Conservation (phyloP, 1,140 invertebrate species). For the Heliconius hewitsoni region DNA sequence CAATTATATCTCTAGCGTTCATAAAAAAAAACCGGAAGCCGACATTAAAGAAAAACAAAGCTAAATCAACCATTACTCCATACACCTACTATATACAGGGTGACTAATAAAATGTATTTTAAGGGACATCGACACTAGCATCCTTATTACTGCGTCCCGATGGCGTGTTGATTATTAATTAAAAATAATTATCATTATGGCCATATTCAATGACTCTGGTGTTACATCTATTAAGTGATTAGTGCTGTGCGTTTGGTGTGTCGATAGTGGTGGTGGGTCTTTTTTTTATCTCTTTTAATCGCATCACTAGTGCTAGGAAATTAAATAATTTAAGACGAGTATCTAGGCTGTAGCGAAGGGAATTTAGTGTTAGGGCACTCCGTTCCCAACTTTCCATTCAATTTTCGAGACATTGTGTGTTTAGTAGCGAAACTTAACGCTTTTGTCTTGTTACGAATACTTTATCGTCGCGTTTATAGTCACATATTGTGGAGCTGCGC, state of each 20-base stretch:
- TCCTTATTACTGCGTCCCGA: constrained; percentile 77
- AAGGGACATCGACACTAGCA: constrained; percentile 75
- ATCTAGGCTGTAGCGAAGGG: too few species aligned
- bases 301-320: too few species aligned
- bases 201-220: constrained; percentile 80
- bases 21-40: constrained; percentile 8
- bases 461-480: background rate
- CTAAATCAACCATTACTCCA: constrained; percentile 1
- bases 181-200: constrained; percentile 81
- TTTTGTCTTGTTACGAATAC: background rate
- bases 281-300: background rate
- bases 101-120: constrained; percentile 56
- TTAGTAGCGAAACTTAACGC: background rate
- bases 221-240: constrained; percentile 75
- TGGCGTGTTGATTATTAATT: constrained; percentile 81
- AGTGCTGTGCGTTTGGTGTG: constrained; percentile 51
- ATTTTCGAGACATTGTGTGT: background rate
- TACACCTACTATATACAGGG: constrained; percentile 34
- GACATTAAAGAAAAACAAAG: background rate
- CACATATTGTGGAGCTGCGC: too few species aligned
- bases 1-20: background rate
- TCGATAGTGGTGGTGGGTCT: background rate
- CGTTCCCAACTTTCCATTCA: background rate
- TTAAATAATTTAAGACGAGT: too few species aligned
- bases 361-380: background rate